Evolutionary conservation across 2,113 vertebrate genomes (phyloP), one percentile per base, ranked within the genome.

Genomic region (Platichthys flesus): DNA sequence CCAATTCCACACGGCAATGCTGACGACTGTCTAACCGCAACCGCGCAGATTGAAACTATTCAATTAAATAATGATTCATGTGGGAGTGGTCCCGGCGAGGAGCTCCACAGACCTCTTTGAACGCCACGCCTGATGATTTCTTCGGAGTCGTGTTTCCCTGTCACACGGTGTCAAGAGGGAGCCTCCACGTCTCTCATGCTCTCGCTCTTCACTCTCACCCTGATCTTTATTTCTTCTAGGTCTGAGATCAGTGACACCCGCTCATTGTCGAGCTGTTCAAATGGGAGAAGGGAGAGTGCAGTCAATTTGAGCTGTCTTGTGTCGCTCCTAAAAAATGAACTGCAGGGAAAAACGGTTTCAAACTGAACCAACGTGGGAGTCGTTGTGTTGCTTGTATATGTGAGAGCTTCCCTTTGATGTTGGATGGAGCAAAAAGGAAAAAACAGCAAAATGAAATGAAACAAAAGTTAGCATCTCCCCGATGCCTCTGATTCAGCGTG

Each of bases 391-490:
- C 78, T 90, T 86, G 90, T 91, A 85, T 90, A 84, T 82, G 81
- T 82, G 84, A 88, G 72, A 80, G 84, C 71, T 77, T 5, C 15
- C 24, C 83, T 93, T 91, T 93, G 89, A 92, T 88, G 90, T 71
- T 56, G 81, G 72, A 76, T 40, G 57, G 67, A 49, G 52, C 71
- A 64, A 58, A 58, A 76, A 74, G 1, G 54, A 45, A 63, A 76
- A 82, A 82, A 58, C 66, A 76, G 79, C 66, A 45, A 74, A 74
- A 74, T 70, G 64, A 87, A 90, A 85, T 87, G 67, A 85, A 89
- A 88, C 76, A 86, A 90, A 90, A 86, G 83, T 90, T 91, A 83
- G 71, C 64, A 79, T 89, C 68, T 88, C 87, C 86, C 84, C 28
- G 45, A 76, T 85, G 85, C 64, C 75, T 57, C 74, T 88, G 79